These are phyloP conservation scores for Glareola pratincola DNA, from an alignment of 2,113 vertebrate species.

Conservation along the genomic window DNA sequence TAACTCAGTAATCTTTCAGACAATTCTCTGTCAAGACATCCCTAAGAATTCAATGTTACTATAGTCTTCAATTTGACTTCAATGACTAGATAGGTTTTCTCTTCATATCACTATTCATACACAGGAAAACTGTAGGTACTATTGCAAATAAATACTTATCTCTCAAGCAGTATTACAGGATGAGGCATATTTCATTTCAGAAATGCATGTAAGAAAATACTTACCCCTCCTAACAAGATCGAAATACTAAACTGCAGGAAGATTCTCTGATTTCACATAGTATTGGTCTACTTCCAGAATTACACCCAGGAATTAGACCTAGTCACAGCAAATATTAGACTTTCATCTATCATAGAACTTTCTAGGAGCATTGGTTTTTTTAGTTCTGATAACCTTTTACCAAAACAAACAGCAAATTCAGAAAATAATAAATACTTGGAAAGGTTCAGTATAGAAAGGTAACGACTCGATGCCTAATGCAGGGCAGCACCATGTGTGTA, in stretches of 20 bases:
- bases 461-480: neutral
- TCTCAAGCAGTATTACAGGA: constrained; percentile 3
- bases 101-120: neutral
- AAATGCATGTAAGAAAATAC: constrained; percentile 16
- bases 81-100: neutral
- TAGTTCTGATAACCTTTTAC: neutral
- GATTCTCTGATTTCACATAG: neutral
- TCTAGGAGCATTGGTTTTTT: neutral
- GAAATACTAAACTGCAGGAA: neutral
- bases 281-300: neutral
- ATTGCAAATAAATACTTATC: constrained; percentile 16
- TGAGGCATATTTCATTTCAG: constrained; percentile 39
- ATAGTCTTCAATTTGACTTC: neutral
- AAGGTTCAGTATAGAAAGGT: neutral
- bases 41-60: neutral
- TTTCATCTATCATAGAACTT: neutral
- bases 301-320: neutral
- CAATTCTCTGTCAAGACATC: neutral
- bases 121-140: neutral
- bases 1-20: neutral
- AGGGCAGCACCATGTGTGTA: neutral
- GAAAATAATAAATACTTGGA: neutral
- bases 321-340: neutral
- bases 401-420: neutral
- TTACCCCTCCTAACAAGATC: neutral